Evolutionary conservation across 92 coral and sea anemone species (phyloP), one percentile per base, ranked within the genome.

Genomic region (Chrysogorgia sp.): DNA sequence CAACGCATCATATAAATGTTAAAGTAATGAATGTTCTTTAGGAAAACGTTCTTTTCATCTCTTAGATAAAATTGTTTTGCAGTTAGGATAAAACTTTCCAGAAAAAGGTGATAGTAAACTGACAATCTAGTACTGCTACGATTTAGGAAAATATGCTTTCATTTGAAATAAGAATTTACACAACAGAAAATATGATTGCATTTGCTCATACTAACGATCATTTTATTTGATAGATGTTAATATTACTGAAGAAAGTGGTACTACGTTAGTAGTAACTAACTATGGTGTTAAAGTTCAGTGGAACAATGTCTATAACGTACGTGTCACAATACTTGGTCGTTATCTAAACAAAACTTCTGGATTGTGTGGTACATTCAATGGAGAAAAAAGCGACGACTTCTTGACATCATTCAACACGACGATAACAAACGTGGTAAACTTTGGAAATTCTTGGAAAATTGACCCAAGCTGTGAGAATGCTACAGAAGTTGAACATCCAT

Each of bases 361-460:
- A 19, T 30, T 68, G 23, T 68, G 75, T 68, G 75, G 75, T 8
- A 68, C 75, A 24, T 68, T 41, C 25, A 68, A 68, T 30, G 58
- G 45, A 41, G 45, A 1, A 6, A 15, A 24, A 68, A 35, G 19
- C 28, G 75, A 68, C 23, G 75, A 68, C 26, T 68, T 68, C 58
- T 41, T 30, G 17, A 68, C 75, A 8, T 68, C 33, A 9, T 9
- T 12, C 28, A 49, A 49, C 32, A 41, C 58, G 29, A 41, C 22
- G n/a, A 23, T 4, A n/a, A 30, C 32, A 7, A 30, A 68, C 45
- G n/a, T 49, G 5, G 58, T 30, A 10, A 49, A 4, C 9, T 68
- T 68, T 45, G 75, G 75, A 68, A 68, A 68, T 47, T 68, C 75
- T 47, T 68, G 75, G 75, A 68, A 68, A 32, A 48, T 30, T 68